Evolutionary conservation across 2,888 invertebrate genomes (phyloP).

Genomic region (Orgyia antiqua): DNA sequence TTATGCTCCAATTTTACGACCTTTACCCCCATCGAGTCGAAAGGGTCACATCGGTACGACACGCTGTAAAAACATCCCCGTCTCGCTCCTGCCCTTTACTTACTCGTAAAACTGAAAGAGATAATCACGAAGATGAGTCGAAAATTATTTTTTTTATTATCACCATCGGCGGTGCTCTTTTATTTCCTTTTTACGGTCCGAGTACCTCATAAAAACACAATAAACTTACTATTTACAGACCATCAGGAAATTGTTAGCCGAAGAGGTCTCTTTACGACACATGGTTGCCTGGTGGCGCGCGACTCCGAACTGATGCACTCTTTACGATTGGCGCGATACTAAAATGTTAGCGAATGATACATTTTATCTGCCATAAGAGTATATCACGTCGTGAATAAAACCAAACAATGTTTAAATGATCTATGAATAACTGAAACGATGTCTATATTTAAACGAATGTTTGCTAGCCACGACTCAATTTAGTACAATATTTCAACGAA

Average conservation of each 20-base stretch:
- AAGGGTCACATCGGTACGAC: conserved; percentile 74
- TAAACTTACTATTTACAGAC: conserved; percentile 80
- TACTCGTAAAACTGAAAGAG: conserved; percentile 65
- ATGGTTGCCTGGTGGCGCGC: conserved; percentile 61
- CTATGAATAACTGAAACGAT: conserved; percentile 22
- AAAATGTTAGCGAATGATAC: conserved; percentile 65
- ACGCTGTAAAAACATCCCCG: conserved; percentile 59
- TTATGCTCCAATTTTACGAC: conserved; percentile 79
- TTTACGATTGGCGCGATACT: conserved; percentile 71
- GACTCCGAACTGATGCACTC: conserved; percentile 61
- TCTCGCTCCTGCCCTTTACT: conserved; percentile 48
- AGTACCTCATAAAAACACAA: conserved; percentile 80
- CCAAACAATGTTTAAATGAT: conserved; percentile 33
- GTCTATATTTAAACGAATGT: conserved; percentile 7
- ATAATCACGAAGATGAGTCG: conserved; percentile 76
- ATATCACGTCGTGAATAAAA: conserved; percentile 46
- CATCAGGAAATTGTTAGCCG: conserved; percentile 79
- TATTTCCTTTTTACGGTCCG: conserved; percentile 80
- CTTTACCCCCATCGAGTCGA: conserved; percentile 76
- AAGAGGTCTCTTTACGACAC: conserved; percentile 78
- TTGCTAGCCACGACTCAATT: neutral
- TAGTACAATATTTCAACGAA: too few species aligned
- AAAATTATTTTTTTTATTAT: conserved; percentile 79
- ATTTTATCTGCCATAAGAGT: conserved; percentile 55
- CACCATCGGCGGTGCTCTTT: conserved; percentile 79